Conservation (phyloP, 2,797 vertebrate species). For the Salarias fasciatus region DNA sequence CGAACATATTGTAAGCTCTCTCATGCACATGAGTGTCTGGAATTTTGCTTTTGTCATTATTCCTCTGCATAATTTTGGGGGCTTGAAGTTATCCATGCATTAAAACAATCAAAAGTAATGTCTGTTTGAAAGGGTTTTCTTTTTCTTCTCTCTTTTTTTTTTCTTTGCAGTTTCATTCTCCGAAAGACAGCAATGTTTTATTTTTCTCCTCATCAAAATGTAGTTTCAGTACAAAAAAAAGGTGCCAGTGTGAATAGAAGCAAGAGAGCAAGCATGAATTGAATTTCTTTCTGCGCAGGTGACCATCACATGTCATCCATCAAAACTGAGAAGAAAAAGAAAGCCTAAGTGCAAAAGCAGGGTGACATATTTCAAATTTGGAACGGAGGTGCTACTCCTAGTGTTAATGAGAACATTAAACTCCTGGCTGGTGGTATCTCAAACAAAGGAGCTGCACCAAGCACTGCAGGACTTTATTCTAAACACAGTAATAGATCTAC, state of each 20-base stretch:
- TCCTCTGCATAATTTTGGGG: conserved; percentile 43
- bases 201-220: no score
- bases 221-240: neutral
- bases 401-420: conserved; percentile 27
- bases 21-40: conserved; percentile 32
- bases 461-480: no score
- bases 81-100: conserved; percentile 34
- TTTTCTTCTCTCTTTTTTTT: no score
- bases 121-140: no score
- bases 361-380: neutral
- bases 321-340: conserved; percentile 5
- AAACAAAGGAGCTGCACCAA: no score
- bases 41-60: conserved; percentile 48
- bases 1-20: conserved; percentile 31
- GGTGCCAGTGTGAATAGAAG: no score
- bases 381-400: neutral
- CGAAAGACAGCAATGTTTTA: no score
- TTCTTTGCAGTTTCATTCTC: no score
- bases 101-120: conserved; percentile 32
- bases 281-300: conserved; percentile 6
- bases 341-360: neutral
- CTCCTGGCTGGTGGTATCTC: neutral
- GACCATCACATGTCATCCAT: conserved; percentile 2
- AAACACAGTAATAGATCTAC: no score
- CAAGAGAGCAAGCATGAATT: neutral